Conservation (phyloP, 2,888 invertebrate genomes). For the Drepanosiphum platanoidis region DNA sequence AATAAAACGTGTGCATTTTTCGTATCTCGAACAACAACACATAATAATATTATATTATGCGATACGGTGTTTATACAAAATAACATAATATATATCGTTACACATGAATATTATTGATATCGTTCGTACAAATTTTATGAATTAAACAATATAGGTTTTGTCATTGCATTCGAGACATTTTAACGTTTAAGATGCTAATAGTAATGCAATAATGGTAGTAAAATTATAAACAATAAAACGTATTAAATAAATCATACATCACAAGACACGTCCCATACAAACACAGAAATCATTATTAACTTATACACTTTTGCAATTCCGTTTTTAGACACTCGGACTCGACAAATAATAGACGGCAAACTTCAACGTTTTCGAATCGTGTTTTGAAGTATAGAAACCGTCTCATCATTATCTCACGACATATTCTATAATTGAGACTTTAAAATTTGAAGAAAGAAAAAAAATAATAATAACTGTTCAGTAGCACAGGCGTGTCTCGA, state of each 20-base stretch:
- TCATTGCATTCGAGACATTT: background rate
- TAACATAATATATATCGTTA: background rate
- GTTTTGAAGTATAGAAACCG: background rate
- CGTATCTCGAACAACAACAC: background rate
- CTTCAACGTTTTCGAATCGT: background rate
- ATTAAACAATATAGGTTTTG: background rate
- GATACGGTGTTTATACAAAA: background rate
- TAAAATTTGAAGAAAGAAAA: background rate
- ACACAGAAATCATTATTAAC: background rate
- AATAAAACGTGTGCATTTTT: background rate
- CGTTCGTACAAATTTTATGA: background rate
- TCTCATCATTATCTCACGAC: background rate
- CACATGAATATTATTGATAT: background rate
- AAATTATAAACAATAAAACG: background rate
- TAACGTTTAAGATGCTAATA: no score
- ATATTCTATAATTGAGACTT: background rate
- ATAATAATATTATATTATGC: background rate
- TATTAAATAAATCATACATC: background rate
- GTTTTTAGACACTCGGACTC: background rate
- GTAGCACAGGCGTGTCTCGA: slow-evolving; percentile 36
- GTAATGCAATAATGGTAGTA: no score
- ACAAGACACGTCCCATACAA: background rate
- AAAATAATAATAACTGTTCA: slow-evolving; percentile 34
- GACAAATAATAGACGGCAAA: background rate
- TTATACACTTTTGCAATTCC: background rate